Base-by-base conservation (phyloP, 2,797 vertebrate genomes). In the Bradypus variegatus region DNA sequence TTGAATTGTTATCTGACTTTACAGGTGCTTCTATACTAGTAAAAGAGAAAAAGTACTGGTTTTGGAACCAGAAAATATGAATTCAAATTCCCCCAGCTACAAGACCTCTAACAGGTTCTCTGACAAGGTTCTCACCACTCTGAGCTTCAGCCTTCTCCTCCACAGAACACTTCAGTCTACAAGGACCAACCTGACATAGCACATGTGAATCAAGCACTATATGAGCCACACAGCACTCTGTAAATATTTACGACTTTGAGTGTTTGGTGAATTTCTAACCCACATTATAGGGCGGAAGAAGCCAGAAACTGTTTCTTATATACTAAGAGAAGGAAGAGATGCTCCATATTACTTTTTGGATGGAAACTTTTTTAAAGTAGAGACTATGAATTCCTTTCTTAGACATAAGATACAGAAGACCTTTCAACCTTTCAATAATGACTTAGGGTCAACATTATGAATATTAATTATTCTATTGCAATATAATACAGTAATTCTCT, bases 351-450 rank as follows among this genome's bases (percentile, higher is more conserved):
- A 64, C n/a, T 65, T 45, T 53, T 48, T 29, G 5, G 18, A 72
- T 81, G 11, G 69, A 92, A 92, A 78, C 11, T 27, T 87, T n/a
- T n/a, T 1, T 64, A 77, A 89, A 73, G 48, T 60, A 1, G 7
- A 90, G 19, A 80, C 58, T 88, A 50, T 64, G 58, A 65, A 81
- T 60, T 92, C 45, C 36, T 16, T 90, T 90, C 53, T 88, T 90
- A 90, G 45, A 82, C n/a, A 86, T 36, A 67, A 88, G 31, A 85
- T 45, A 48, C 6, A 45, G 41, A 45, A 6, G 29, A 84, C 45
- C 36, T 31, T 87, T 87, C 76, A 75, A 79, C 18, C 72, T 91
- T 75, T 90, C 60, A 64, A n/a, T 84, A 67, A 76, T 5, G 36
- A 84, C 18, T 36, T 48, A 67, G 27, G 29, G 77, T 45, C 55